phyloP scores from a whole-genome alignment of 2,797 vertebrate species.

The Sebastes hubbsi region DNA sequence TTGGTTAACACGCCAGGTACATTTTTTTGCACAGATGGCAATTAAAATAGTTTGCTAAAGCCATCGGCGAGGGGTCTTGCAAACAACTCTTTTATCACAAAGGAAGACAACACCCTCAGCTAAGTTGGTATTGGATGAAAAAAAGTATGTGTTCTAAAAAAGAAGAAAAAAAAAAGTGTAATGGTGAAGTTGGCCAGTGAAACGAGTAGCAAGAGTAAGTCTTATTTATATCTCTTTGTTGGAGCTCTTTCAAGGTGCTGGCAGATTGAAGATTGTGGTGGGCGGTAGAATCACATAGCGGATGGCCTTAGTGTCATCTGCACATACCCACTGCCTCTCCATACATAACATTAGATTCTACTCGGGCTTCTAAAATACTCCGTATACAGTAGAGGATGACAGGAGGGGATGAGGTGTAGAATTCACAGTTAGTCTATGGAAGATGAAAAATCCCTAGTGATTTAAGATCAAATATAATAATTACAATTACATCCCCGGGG shows the following conservation, averaged over 20 bases:
- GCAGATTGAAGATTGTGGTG: conserved; percentile 78
- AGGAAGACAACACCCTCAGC: conserved; percentile 50
- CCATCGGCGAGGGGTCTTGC: conserved; percentile 36
- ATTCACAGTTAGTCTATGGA: not conserved
- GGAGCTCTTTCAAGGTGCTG: conserved; percentile 77
- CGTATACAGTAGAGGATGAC: not conserved
- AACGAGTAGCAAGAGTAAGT: conserved; percentile 54
- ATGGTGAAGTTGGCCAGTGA: conserved; percentile 56
- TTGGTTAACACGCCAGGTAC: conserved; percentile 41
- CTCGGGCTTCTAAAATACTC: not conserved
- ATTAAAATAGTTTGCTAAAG: conserved; percentile 61
- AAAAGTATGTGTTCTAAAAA: conserved; percentile 32
- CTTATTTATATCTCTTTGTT: conserved; percentile 81
- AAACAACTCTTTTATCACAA: conserved; percentile 65
- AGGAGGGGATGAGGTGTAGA: not conserved
- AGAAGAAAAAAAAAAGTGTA: conserved; percentile 17
- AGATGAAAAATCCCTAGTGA: not conserved
- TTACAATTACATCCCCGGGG: not conserved
- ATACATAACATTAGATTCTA: conserved; percentile 40
- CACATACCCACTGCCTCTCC: conserved; percentile 63
- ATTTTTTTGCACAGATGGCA: conserved; percentile 67
- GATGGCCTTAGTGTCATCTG: conserved; percentile 74
- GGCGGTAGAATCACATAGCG: conserved; percentile 76
- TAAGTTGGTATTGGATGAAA: conserved; percentile 30
- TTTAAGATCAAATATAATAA: not conserved